Evolutionary conservation across 1,140 invertebrate species (phyloP).

Genomic region (Contarinia nasturtii): DNA sequence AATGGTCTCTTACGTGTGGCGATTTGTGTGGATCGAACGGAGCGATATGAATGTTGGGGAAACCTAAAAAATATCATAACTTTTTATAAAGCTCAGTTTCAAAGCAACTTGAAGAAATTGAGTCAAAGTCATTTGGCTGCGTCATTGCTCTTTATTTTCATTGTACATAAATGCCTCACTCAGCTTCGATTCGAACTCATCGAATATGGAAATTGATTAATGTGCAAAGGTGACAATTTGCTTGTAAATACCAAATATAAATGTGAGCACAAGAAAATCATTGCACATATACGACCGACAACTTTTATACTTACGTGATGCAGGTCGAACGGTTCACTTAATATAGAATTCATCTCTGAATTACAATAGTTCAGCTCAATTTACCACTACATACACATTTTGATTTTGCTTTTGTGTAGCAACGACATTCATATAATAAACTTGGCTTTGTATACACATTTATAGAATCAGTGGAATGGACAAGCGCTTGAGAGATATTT

Average conservation of each 20-base stretch:
- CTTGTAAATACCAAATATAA: not conserved
- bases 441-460: too few species aligned
- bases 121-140: not conserved
- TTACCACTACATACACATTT: too few species aligned
- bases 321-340: too few species aligned
- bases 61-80: slow-evolving; percentile 25
- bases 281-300: not conserved
- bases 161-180: not conserved
- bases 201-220: not conserved
- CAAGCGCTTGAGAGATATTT: too few species aligned
- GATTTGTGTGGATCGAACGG: slow-evolving; percentile 62
- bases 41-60: slow-evolving; percentile 45
- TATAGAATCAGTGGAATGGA: too few species aligned
- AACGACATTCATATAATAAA: too few species aligned
- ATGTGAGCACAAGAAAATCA: not conserved
- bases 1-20: slow-evolving; percentile 22
- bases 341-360: too few species aligned
- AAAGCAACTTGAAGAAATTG: not conserved
- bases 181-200: not conserved
- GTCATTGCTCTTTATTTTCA: not conserved
- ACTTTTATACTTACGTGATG: not conserved
- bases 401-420: too few species aligned
- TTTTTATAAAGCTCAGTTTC: not conserved
- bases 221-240: not conserved
- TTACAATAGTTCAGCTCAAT: too few species aligned